Conservation (phyloP, 2,888 invertebrate species). For the Synergus umbraculus region DNA sequence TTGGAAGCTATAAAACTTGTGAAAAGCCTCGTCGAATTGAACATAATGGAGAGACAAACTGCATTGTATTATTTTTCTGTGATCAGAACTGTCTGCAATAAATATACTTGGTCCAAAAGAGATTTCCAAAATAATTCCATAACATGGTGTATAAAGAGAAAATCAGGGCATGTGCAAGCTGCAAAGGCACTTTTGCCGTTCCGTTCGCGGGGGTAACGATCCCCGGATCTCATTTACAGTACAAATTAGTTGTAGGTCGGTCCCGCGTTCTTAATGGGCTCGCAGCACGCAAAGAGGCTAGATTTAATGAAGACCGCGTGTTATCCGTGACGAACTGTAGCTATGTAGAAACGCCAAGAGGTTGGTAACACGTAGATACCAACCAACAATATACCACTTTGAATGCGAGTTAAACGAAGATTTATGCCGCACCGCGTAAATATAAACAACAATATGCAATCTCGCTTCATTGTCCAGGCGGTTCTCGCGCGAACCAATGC, state of each 20-base stretch:
- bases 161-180: conserved; percentile 3
- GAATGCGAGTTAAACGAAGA: conserved; percentile 77
- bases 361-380: not conserved
- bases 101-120: too few relatives aligned
- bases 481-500: conserved; percentile 63
- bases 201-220: conserved; percentile 46
- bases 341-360: conserved; percentile 46
- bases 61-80: conserved; percentile 40
- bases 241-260: conserved; percentile 74
- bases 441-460: conserved; percentile 77
- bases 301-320: conserved; percentile 74
- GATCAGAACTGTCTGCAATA: not conserved
- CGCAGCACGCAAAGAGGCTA: conserved; percentile 71
- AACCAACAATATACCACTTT: conserved; percentile 53
- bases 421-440: conserved; percentile 75
- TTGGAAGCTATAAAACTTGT: not conserved
- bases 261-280: conserved; percentile 70
- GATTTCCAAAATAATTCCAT: too few relatives aligned
- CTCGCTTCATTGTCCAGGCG: conserved; percentile 71
- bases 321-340: conserved; percentile 72
- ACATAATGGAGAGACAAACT: conserved; percentile 48
- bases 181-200: conserved; percentile 24
- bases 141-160: too few relatives aligned
- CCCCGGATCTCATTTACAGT: conserved; percentile 74
- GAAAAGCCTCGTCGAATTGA: conserved; percentile 46